A percentile compares a stretch with the other conserved stretches of the same genome.
Conservation (phyloP, 2,113 vertebrate genomes). For the Coregonus clupeaformis region DNA sequence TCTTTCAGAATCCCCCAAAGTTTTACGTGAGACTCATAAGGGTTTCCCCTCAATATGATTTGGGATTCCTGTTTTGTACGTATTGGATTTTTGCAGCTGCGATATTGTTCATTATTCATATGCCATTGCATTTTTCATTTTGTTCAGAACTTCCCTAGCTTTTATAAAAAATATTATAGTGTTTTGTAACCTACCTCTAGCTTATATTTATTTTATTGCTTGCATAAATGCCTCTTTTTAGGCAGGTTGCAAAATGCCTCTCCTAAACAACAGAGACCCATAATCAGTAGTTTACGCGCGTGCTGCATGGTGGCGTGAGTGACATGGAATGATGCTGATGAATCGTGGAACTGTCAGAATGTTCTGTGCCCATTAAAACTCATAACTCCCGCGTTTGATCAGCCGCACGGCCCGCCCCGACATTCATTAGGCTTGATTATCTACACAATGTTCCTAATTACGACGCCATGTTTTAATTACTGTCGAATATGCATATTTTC, state of each 20-base stretch:
- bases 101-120: conserved; percentile 70
- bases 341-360: conserved; percentile 13
- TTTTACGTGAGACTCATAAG: background rate
- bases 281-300: background rate
- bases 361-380: conserved; percentile 52
- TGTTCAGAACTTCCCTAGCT: background rate
- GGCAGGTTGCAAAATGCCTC: background rate
- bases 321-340: background rate
- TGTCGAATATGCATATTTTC: conserved; percentile 55
- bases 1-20: background rate
- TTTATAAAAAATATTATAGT: background rate
- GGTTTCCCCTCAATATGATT: conserved; percentile 38
- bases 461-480: conserved; percentile 71
- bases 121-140: conserved; percentile 63
- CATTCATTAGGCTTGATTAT: conserved; percentile 73
- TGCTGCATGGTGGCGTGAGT: background rate
- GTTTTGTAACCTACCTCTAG: background rate
- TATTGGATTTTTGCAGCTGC: conserved; percentile 57
- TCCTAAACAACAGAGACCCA: background rate
- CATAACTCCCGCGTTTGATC: conserved; percentile 65
- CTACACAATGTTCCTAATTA: conserved; percentile 75
- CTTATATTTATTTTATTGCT: background rate
- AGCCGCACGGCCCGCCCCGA: conserved; percentile 43
- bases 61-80: conserved; percentile 56
- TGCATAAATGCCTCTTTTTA: background rate